Conservation (phyloP, 2,888 invertebrate species). For the Perizoma affinitatum region DNA sequence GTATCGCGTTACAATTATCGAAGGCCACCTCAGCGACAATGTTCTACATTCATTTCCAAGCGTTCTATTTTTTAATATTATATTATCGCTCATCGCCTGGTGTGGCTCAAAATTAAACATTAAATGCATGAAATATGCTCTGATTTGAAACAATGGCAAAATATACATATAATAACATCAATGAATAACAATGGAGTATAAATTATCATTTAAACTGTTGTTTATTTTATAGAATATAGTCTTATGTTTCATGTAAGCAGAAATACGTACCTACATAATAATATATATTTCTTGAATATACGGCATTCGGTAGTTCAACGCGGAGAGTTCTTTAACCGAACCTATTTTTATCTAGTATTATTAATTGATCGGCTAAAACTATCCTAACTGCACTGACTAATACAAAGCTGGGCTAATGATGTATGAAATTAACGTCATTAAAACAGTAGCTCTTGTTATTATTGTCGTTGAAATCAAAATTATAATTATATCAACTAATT, state of each 20-base stretch:
- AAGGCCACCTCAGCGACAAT: constrained; percentile 40
- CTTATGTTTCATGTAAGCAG: constrained; percentile 68
- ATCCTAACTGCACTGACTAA: background rate
- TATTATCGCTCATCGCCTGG: constrained; percentile 26
- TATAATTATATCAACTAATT: background rate
- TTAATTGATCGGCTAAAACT: background rate
- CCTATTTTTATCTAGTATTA: background rate
- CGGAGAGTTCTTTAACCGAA: background rate
- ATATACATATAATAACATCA: constrained; percentile 85
- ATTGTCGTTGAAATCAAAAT: background rate
- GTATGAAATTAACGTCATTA: background rate
- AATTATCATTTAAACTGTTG: constrained; percentile 84
- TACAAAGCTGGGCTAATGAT: background rate
- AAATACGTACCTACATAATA: constrained; percentile 47
- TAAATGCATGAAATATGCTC: constrained; percentile 84
- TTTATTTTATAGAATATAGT: constrained; percentile 83
- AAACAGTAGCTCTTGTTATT: background rate
- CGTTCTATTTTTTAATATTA: constrained; percentile 4
- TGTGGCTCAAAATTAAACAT: constrained; percentile 63
- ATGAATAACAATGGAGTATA: constrained; percentile 84
- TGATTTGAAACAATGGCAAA: constrained; percentile 84
- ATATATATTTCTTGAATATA: constrained; percentile 60
- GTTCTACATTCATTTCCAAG: constrained; percentile 16
- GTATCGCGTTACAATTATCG: no score
- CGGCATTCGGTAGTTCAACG: constrained; percentile 42